Percentiles rank a stretch among this genome's conserved stretches.
Conservation (phyloP, 2,888 invertebrate genomes). For the Eristalis arbustorum region DNA sequence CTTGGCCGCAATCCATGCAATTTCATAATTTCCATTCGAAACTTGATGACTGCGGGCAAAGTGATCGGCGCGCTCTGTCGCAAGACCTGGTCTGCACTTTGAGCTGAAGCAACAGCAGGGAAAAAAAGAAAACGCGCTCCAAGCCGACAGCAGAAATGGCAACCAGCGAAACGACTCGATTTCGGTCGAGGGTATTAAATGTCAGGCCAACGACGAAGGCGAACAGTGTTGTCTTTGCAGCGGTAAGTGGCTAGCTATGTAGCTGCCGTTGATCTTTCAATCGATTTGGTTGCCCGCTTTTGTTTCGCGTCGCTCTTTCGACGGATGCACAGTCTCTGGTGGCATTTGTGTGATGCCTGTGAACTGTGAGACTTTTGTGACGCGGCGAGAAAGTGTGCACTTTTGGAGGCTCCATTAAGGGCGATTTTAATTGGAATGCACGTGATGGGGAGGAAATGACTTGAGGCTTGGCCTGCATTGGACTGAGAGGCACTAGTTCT, state of each 20-base stretch:
- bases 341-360: background rate
- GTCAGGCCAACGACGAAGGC: constrained; percentile 16
- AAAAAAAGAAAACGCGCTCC: background rate
- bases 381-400: background rate
- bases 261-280: background rate
- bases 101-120: background rate
- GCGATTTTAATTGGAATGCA: background rate
- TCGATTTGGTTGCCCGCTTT: background rate
- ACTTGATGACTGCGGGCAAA: constrained; percentile 15
- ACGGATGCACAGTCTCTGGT: background rate
- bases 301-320: background rate
- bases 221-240: constrained; percentile 1
- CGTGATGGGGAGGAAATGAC: background rate
- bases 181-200: constrained; percentile 44
- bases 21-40: constrained; percentile 40
- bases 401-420: background rate
- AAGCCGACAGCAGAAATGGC: background rate
- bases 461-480: background rate
- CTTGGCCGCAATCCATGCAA: background rate
- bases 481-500: background rate
- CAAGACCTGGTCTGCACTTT: background rate
- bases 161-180: background rate
- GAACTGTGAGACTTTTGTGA: background rate
- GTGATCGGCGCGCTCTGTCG: background rate
- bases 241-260: background rate